Conservation (phyloP, 2,113 vertebrate genomes). For the Saccopteryx bilineata region DNA sequence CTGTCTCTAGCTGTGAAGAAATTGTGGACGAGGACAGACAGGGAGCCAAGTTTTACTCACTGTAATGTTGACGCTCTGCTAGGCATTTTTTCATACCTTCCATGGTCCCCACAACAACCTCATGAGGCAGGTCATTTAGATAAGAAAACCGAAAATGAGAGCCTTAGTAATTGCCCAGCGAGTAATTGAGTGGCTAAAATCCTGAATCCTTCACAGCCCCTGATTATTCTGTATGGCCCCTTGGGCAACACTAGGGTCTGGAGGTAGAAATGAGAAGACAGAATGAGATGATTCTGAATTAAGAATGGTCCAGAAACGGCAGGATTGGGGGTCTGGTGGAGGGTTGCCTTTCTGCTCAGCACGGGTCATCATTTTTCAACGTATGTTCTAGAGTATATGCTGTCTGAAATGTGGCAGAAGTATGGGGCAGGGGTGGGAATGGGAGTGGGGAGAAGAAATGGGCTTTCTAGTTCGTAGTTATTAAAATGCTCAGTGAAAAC, state of each 20-base stretch:
- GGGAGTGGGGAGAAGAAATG: background rate
- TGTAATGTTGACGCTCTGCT: too few species aligned
- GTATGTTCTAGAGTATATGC: background rate
- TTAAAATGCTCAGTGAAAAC: background rate
- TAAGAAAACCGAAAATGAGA: background rate
- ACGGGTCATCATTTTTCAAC: background rate
- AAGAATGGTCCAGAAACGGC: background rate
- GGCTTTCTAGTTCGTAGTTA: background rate
- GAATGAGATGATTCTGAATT: background rate
- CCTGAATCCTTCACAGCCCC: background rate
- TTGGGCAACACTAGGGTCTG: background rate
- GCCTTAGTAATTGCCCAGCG: background rate
- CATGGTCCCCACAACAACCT: background rate
- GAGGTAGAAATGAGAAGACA: background rate
- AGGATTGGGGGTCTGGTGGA: rapidly evolving
- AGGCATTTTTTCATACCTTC: background rate
- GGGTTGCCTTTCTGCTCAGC: background rate
- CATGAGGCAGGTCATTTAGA: background rate
- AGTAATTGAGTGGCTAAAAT: background rate
- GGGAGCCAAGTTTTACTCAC: background rate
- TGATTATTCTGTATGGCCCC: background rate
- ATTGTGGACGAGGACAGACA: background rate
- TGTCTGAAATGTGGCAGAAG: background rate
- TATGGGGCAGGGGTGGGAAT: too few species aligned
- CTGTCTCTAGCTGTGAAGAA: background rate